Evolutionary conservation across 1,140 invertebrate genomes (phyloP).

Genomic region (Drosophila orena): DNA sequence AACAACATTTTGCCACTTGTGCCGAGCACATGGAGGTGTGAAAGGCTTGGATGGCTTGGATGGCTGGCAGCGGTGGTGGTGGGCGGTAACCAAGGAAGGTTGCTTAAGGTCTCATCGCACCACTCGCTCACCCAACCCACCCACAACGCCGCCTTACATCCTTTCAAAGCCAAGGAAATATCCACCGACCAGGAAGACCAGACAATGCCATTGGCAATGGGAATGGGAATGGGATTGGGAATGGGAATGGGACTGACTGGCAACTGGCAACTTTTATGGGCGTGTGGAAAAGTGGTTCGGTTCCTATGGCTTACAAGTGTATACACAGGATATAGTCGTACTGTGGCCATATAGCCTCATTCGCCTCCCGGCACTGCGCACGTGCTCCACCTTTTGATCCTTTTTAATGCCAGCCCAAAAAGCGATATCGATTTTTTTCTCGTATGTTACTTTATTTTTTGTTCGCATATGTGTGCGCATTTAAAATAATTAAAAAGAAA

Average conservation of each 20-base stretch:
- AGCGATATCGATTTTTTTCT: slow-evolving; percentile 70
- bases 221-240: slow-evolving; percentile 29
- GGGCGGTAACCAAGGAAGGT: slow-evolving; percentile 7
- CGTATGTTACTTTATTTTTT: slow-evolving; percentile 22
- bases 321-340: slow-evolving; percentile 33
- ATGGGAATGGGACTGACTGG: slow-evolving; percentile 18
- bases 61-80: slow-evolving; percentile 1
- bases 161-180: slow-evolving; percentile 50
- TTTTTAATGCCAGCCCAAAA: slow-evolving; percentile 65
- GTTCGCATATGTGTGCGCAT: slow-evolving; percentile 49
- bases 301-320: slow-evolving; percentile 49
- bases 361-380: slow-evolving; percentile 58
- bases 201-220: slow-evolving; percentile 50
- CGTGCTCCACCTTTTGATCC: slow-evolving; percentile 72
- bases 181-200: slow-evolving; percentile 21
- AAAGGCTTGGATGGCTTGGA: slow-evolving; percentile 40
- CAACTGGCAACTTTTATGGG: slow-evolving; percentile 57
- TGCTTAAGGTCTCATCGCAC: slow-evolving; percentile 43
- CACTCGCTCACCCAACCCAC: slow-evolving; percentile 4
- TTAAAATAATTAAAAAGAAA: slow-evolving; percentile 54
- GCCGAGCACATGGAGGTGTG: slow-evolving; percentile 67
- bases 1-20: slow-evolving; percentile 82
- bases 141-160: background rate
- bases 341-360: slow-evolving; percentile 21
- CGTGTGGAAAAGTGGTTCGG: slow-evolving; percentile 23